phyloP scores from a whole-genome alignment of 2,797 vertebrate species.

The Phoeniculus purpureus region DNA sequence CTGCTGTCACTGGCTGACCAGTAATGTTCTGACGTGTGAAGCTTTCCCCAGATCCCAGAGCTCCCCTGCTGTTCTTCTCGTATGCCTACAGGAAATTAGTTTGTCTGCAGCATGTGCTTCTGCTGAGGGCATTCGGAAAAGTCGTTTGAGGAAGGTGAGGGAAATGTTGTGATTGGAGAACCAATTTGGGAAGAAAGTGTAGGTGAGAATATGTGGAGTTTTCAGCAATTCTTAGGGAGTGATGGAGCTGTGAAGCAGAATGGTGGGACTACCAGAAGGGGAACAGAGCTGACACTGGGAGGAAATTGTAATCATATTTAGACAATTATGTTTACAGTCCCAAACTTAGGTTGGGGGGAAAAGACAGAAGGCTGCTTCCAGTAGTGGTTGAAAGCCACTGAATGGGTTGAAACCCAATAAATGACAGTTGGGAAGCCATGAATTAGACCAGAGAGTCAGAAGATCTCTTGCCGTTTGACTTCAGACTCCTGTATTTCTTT shows the following conservation, averaged over 20 bases:
- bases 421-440: neutral
- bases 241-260: neutral
- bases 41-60: neutral
- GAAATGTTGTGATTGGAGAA: neutral
- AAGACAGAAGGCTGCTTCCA: neutral
- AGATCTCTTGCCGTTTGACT: neutral
- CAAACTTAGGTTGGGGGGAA: neutral
- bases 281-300: neutral
- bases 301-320: neutral
- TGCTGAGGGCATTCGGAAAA: neutral
- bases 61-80: conserved; percentile 28
- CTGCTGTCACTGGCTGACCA: neutral
- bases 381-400: neutral
- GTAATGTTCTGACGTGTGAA: neutral
- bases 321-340: neutral
- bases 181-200: neutral
- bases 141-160: neutral
- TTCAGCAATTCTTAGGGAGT: neutral
- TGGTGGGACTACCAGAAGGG: neutral
- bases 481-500: neutral
- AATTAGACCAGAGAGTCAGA: neutral
- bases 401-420: neutral
- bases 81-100: conserved; percentile 7
- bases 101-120: neutral
- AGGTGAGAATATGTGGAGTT: neutral